These are phyloP conservation scores for Varroa destructor DNA, from an alignment of 1,140 invertebrate genomes.

Conservation along the genomic window DNA sequence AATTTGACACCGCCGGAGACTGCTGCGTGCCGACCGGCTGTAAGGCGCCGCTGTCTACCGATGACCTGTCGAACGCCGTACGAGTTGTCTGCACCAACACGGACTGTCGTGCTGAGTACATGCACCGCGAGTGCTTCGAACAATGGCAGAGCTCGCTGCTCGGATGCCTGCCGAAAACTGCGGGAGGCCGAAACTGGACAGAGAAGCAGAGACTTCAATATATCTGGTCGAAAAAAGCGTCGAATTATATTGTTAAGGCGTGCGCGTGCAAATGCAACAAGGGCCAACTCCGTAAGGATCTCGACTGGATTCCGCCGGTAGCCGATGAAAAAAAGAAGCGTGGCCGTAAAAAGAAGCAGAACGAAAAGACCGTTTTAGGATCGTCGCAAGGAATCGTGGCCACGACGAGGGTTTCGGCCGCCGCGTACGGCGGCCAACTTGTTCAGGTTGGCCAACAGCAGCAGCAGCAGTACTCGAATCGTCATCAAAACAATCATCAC, in stretches of 20 bases:
- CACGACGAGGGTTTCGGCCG: background rate
- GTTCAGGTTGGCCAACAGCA: background rate
- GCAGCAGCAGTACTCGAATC: conserved; percentile 29
- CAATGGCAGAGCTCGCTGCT: conserved; percentile 76
- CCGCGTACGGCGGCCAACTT: too few relatives aligned
- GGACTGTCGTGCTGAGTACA: conserved; percentile 65
- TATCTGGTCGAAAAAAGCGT: conserved; percentile 92
- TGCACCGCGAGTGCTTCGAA: conserved; percentile 91
- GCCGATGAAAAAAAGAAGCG: conserved; percentile 39
- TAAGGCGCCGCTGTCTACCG: conserved; percentile 51
- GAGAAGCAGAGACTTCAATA: conserved; percentile 84
- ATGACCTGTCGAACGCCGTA: conserved; percentile 58
- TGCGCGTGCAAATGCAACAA: conserved; percentile 62
- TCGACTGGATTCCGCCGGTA: conserved; percentile 69
- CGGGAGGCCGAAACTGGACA: conserved; percentile 77
- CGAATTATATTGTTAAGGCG: conserved; percentile 77
- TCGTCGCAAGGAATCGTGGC: conserved; percentile 34
- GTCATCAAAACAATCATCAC: background rate
- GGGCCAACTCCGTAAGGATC: conserved; percentile 82
- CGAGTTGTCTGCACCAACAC: conserved; percentile 91
- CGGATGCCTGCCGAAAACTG: conserved; percentile 63
- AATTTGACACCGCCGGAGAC: conserved; percentile 42
- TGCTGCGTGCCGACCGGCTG: conserved; percentile 70
- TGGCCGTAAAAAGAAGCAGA: conserved; percentile 44
- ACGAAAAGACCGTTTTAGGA: conserved; percentile 48